Conservation (phyloP, 2,113 vertebrate species). For the Cephalopholis sonnerati region DNA sequence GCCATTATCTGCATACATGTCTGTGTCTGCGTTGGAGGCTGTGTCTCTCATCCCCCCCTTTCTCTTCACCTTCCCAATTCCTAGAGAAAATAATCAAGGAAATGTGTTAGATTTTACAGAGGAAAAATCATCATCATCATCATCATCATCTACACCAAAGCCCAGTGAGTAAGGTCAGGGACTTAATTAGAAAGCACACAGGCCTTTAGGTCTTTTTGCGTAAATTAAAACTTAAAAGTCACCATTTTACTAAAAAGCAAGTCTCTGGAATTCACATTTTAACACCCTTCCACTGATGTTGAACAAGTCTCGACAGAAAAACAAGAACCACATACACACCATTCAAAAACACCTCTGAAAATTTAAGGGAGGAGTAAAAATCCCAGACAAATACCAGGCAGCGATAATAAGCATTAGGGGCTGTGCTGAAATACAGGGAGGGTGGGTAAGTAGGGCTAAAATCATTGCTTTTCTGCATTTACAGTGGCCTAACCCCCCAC, state of each 20-base stretch:
- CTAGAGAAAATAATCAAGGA: constrained; percentile 67
- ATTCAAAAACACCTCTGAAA: constrained; percentile 16
- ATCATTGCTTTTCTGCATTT: constrained; percentile 63
- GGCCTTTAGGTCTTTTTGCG: neutral
- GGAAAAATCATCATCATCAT: neutral
- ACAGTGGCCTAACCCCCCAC: constrained; percentile 48
- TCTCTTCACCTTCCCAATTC: constrained; percentile 92
- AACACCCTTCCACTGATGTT: neutral
- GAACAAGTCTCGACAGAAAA: constrained; percentile 43
- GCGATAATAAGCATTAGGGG: constrained; percentile 66
- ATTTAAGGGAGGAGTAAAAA: constrained; percentile 24
- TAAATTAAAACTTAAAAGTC: constrained; percentile 19
- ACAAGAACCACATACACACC: constrained; percentile 25
- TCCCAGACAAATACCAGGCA: constrained; percentile 58
- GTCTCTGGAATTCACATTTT: constrained; percentile 13
- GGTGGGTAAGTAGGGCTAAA: constrained; percentile 53
- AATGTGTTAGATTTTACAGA: neutral
- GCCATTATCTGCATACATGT: constrained; percentile 87
- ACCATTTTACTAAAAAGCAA: constrained; percentile 14
- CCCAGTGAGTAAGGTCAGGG: neutral
- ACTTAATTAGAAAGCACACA: neutral
- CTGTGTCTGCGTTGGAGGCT: constrained; percentile 86
- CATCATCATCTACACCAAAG: neutral
- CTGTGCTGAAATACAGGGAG: constrained; percentile 50
- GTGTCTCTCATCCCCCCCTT: constrained; percentile 89